phyloP scores from a whole-genome alignment of 2,113 vertebrate species.

The Morone chrysops region DNA sequence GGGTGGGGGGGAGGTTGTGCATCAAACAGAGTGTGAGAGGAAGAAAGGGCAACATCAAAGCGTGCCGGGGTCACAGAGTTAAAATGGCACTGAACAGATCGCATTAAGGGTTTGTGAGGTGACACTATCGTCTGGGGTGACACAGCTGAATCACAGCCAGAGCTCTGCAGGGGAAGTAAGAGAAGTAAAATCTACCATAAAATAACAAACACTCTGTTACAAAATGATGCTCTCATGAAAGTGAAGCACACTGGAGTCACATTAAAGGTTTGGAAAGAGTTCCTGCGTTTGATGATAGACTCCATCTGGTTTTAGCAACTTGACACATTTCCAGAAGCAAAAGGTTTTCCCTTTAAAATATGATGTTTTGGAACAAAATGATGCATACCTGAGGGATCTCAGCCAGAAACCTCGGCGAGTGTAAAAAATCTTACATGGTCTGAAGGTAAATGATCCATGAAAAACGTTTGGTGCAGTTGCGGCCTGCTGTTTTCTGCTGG shows the following conservation, averaged over 20 bases:
- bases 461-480: background rate
- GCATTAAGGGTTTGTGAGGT: constrained; percentile 45
- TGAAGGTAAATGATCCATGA: background rate
- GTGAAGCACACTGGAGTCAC: constrained; percentile 17
- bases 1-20: background rate
- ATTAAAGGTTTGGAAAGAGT: constrained; percentile 27
- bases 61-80: constrained; percentile 56
- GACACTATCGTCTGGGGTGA: constrained; percentile 28
- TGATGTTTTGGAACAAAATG: constrained; percentile 27
- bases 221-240: constrained; percentile 22
- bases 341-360: constrained; percentile 22
- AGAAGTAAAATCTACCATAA: background rate
- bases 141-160: constrained; percentile 9
- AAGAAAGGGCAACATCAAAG: constrained; percentile 74
- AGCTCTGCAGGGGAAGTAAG: background rate
- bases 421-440: background rate
- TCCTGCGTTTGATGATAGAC: constrained; percentile 31
- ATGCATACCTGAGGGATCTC: constrained; percentile 13
- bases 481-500: constrained; percentile 21
- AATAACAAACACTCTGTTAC: background rate
- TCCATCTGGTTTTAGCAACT: constrained; percentile 36
- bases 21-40: constrained; percentile 26
- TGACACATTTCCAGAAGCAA: constrained; percentile 30
- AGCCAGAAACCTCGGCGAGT: background rate
- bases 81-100: constrained; percentile 52